Evolutionary conservation across 2,888 invertebrate species (phyloP).

Genomic region (Nephrotoma guestfalica): DNA sequence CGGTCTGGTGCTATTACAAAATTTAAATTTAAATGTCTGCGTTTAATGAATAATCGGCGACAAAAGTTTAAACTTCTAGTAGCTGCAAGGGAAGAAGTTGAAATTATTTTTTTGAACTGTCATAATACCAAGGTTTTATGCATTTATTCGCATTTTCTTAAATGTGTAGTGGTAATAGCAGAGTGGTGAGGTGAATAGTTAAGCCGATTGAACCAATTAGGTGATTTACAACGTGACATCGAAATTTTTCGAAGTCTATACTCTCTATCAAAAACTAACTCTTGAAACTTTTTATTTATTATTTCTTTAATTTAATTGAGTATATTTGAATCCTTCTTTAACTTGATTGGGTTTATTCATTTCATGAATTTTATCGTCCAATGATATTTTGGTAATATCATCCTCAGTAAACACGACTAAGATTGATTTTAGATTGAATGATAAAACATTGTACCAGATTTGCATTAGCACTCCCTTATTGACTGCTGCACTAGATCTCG

Average conservation of each 20-base stretch:
- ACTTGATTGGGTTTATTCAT: background rate
- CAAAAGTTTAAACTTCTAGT: background rate
- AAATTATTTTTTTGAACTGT: background rate
- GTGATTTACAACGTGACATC: background rate
- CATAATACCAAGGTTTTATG: background rate
- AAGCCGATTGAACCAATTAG: background rate
- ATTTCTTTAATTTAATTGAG: background rate
- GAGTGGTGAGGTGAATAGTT: background rate
- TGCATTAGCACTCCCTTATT: background rate
- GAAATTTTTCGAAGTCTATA: background rate
- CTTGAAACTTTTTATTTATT: background rate
- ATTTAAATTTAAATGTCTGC: background rate
- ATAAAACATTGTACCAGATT: background rate
- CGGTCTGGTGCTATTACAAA: background rate
- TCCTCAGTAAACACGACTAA: background rate
- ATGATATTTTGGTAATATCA: background rate
- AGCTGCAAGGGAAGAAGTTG: no score
- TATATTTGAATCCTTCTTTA: background rate
- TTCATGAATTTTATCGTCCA: background rate
- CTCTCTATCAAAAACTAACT: background rate
- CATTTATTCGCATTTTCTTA: background rate
- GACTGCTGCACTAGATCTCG: background rate
- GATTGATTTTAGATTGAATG: background rate
- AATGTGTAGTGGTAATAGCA: background rate
- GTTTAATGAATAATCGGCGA: background rate